phyloP scores from a whole-genome alignment of 2,888 invertebrate genomes.

The Parthenolecanium corni region DNA sequence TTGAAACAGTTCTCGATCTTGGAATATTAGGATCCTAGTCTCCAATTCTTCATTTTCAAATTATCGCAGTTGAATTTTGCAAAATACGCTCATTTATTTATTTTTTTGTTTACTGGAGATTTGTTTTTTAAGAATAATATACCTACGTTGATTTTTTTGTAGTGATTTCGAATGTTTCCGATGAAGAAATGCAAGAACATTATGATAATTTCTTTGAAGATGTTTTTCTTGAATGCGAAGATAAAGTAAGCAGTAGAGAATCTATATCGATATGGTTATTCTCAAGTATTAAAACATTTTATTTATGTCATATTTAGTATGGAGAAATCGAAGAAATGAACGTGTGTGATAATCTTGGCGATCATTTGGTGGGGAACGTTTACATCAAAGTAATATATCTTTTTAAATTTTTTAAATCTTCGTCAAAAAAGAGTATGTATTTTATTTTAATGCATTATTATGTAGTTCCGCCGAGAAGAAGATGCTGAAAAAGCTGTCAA shows the following conservation, averaged over 20 bases:
- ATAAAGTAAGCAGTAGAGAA: constrained; percentile 50
- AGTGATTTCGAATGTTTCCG: constrained; percentile 88
- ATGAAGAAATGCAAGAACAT: constrained; percentile 98
- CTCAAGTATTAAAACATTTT: not conserved
- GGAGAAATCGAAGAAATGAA: constrained; percentile 99
- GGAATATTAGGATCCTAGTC: too few species aligned
- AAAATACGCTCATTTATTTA: too few species aligned
- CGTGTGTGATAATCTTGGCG: constrained; percentile 97
- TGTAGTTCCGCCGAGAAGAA: constrained; percentile 85
- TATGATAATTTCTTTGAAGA: constrained; percentile 99
- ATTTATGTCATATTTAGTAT: constrained; percentile 45
- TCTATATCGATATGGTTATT: not conserved
- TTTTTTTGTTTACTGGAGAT: too few species aligned
- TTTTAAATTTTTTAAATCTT: not conserved
- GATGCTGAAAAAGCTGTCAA: constrained; percentile 96
- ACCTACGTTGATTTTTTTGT: too few species aligned
- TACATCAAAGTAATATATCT: constrained; percentile 72
- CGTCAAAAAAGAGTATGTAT: not conserved
- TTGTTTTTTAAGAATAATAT: too few species aligned
- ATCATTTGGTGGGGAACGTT: constrained; percentile 97
- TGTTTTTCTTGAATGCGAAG: constrained; percentile 96
- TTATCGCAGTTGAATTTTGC: too few species aligned
- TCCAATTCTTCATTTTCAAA: too few species aligned
- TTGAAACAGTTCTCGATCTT: too few species aligned
- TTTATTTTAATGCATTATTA: constrained; percentile 28